A percentile compares a stretch with the other conserved stretches of the same genome.
These are phyloP conservation scores for Hylaeus volcanicus DNA, from an alignment of 1,140 invertebrate species.

Conservation along the genomic window DNA sequence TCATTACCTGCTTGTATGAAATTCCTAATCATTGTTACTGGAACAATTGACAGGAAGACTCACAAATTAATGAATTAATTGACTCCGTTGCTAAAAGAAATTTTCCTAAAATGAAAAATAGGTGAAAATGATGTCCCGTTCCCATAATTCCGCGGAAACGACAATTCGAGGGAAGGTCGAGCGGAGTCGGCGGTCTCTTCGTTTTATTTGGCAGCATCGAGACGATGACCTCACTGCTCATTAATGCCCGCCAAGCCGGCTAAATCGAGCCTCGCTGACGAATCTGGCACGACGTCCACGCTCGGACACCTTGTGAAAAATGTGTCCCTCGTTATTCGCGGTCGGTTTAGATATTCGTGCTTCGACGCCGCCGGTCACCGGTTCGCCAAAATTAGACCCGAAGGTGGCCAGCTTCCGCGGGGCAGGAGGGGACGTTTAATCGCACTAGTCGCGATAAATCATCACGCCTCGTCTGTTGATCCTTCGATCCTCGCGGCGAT, in stretches of 20 bases:
- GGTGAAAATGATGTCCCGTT: too few relatives aligned
- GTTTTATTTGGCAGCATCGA: slow-evolving; percentile 49
- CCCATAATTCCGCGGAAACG: slow-evolving; percentile 8
- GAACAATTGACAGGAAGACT: too few relatives aligned
- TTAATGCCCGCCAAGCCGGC: slow-evolving; percentile 39
- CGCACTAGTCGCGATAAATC: too few relatives aligned
- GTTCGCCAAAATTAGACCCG: slow-evolving; percentile 3
- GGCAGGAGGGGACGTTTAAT: too few relatives aligned
- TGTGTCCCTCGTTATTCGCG: slow-evolving; percentile 12
- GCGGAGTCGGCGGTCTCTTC: slow-evolving; percentile 21
- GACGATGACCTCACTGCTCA: slow-evolving; percentile 53
- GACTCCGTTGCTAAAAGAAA: too few relatives aligned
- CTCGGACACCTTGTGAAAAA: slow-evolving; percentile 40
- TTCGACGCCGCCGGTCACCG: slow-evolving; percentile 2
- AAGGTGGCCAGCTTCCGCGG: neutral
- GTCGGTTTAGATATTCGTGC: neutral
- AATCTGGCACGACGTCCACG: slow-evolving; percentile 48
- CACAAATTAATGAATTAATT: too few relatives aligned
- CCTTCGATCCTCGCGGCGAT: too few relatives aligned
- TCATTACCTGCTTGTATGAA: too few relatives aligned
- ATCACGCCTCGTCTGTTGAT: too few relatives aligned
- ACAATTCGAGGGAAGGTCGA: slow-evolving; percentile 1
- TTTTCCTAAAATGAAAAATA: too few relatives aligned
- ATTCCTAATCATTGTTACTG: too few relatives aligned
- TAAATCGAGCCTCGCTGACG: slow-evolving; percentile 49